Conservation (phyloP, 2,888 invertebrate genomes). For the Noctua janthina region DNA sequence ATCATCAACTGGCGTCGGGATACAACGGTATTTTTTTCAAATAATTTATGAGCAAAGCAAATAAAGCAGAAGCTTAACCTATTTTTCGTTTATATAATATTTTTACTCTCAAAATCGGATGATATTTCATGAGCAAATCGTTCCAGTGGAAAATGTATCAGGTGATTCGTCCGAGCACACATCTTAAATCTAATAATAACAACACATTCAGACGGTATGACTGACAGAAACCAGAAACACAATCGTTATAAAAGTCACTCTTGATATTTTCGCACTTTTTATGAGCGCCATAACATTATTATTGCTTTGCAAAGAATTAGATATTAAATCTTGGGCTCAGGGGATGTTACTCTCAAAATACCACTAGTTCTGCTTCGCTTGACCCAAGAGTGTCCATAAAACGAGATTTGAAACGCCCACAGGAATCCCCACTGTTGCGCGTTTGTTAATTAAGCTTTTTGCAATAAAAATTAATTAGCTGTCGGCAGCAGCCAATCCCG, state of each 20-base stretch:
- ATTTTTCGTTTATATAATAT: slow-evolving; percentile 17
- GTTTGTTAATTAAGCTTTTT: slow-evolving; percentile 46
- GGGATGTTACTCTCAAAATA: slow-evolving; percentile 25
- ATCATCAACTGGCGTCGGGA: slow-evolving; percentile 40
- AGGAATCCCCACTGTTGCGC: slow-evolving; percentile 24
- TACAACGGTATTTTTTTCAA: slow-evolving; percentile 39
- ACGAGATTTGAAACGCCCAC: slow-evolving; percentile 27
- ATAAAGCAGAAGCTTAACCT: slow-evolving; percentile 11
- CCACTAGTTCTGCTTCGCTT: slow-evolving; percentile 37
- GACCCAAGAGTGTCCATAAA: slow-evolving; percentile 31
- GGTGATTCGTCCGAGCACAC: slow-evolving; percentile 32
- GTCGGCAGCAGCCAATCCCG: slow-evolving; percentile 19
- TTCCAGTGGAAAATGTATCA: slow-evolving; percentile 41
- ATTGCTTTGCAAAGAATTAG: slow-evolving; percentile 54
- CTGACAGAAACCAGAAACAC: slow-evolving; percentile 60
- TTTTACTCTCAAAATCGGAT: slow-evolving; percentile 32
- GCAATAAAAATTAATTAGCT: slow-evolving; percentile 52
- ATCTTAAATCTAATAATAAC: slow-evolving; percentile 63
- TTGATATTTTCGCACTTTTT: slow-evolving; percentile 66
- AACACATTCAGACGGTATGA: slow-evolving; percentile 45
- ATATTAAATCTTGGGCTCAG: slow-evolving; percentile 51
- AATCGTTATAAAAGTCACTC: slow-evolving; percentile 59
- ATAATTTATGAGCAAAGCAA: slow-evolving; percentile 40
- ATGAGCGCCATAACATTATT: slow-evolving; percentile 64
- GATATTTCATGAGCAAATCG: slow-evolving; percentile 40